These are phyloP conservation scores for Meta bourneti DNA, from an alignment of 2,888 invertebrate genomes.

Conservation along the genomic window DNA sequence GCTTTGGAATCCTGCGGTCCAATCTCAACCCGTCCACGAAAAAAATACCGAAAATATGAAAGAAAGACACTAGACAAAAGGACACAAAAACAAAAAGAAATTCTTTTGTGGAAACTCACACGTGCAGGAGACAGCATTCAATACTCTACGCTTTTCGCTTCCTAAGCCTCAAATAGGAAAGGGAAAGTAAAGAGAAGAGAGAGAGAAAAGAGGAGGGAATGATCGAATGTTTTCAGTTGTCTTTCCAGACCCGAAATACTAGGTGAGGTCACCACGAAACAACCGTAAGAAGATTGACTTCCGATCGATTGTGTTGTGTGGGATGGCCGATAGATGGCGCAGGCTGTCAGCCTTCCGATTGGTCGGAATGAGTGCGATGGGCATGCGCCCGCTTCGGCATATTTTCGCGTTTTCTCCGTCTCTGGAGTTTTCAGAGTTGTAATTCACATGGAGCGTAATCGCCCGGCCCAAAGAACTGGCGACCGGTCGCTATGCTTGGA, in stretches of 20 bases:
- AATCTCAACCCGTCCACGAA: constrained; percentile 29
- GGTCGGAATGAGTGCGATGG: constrained; percentile 9
- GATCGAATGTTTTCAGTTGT: constrained; percentile 75
- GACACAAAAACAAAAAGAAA: constrained; percentile 34
- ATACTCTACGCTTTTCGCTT: constrained; percentile 48
- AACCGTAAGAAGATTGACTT: constrained; percentile 68
- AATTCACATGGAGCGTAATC: constrained; percentile 67
- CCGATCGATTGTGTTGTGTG: constrained; percentile 47
- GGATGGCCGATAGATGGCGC: constrained; percentile 62
- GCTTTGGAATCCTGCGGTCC: constrained; percentile 19
- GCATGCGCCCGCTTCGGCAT: constrained; percentile 18
- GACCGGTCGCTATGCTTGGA: constrained; percentile 70
- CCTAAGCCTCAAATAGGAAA: constrained; percentile 38
- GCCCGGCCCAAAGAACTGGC: constrained; percentile 37
- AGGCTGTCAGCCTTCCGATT: constrained; percentile 16
- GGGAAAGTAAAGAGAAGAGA: constrained; percentile 28
- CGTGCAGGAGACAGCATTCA: constrained; percentile 69
- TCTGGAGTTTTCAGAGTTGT: constrained; percentile 66
- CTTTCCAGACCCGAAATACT: constrained; percentile 65
- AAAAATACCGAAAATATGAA: constrained; percentile 40
- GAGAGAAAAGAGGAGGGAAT: constrained; percentile 20
- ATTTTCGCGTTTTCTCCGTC: constrained; percentile 35
- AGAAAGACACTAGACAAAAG: constrained; percentile 11
- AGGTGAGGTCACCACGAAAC: constrained; percentile 66
- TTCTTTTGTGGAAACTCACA: constrained; percentile 71